phyloP scores from a whole-genome alignment of 2,888 invertebrate genomes.

The Diplolepis rosae region DNA sequence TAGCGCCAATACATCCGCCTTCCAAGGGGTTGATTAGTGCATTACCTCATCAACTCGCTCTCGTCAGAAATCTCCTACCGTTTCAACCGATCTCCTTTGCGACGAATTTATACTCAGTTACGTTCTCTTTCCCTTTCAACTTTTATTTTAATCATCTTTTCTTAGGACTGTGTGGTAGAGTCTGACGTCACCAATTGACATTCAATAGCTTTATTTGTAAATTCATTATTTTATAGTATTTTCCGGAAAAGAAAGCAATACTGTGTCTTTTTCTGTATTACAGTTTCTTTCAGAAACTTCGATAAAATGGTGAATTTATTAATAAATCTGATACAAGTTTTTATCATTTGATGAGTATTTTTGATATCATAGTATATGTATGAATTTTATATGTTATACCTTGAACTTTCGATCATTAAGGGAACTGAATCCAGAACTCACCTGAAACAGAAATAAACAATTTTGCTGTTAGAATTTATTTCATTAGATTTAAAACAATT shows the following conservation, averaged over 20 bases:
- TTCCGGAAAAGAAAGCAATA: no score
- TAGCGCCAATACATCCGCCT: constrained; percentile 63
- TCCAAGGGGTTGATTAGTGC: constrained; percentile 68
- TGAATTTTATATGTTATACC: neutral
- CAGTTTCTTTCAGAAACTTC: no score
- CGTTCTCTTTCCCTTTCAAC: constrained; percentile 29
- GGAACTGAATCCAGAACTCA: constrained; percentile 51
- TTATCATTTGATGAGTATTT: constrained; percentile 46
- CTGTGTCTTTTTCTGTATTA: no score
- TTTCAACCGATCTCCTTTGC: constrained; percentile 43
- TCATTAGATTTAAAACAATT: no score
- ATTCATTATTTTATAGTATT: no score
- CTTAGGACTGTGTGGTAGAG: no score
- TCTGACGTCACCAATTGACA: no score
- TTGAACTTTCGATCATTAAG: constrained; percentile 27
- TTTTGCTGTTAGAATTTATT: neutral
- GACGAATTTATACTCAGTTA: constrained; percentile 31
- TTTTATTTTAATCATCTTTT: no score
- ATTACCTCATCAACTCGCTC: constrained; percentile 64
- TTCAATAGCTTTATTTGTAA: no score
- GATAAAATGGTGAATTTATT: no score
- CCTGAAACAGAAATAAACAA: constrained; percentile 61
- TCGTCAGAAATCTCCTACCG: constrained; percentile 40
- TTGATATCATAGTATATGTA: no score
- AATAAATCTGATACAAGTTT: neutral